A percentile compares a stretch with the other conserved stretches of the same genome.
Evolutionary conservation across 2,888 invertebrate genomes (phyloP).

Genomic region (Blomia tropicalis): DNA sequence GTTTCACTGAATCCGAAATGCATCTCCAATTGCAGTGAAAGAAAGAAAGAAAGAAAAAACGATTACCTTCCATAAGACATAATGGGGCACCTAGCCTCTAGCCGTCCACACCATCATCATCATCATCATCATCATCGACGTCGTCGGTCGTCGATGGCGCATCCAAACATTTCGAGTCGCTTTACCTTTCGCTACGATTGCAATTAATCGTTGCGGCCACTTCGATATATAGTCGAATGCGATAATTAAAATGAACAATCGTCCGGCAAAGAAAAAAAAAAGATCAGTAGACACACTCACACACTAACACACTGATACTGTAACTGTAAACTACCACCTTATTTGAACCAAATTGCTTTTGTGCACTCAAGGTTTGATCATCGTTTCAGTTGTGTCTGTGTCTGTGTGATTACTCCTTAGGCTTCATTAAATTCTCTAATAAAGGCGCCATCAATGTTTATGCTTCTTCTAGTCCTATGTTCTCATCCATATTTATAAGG

Average conservation of each 20-base stretch:
- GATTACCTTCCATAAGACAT: too few species aligned
- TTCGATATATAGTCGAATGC: background rate
- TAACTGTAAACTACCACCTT: conserved; percentile 14
- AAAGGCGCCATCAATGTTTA: conserved; percentile 12
- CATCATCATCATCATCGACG: too few species aligned
- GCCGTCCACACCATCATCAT: too few species aligned
- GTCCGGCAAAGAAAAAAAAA: background rate
- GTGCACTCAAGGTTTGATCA: background rate
- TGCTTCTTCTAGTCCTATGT: background rate
- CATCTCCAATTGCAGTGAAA: too few species aligned
- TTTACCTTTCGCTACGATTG: too few species aligned
- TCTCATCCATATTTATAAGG: conserved; percentile 19
- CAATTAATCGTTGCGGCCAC: background rate
- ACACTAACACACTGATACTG: background rate
- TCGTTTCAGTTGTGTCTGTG: too few species aligned
- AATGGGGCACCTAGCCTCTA: too few species aligned
- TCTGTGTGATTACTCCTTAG: too few species aligned
- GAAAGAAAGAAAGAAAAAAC: too few species aligned
- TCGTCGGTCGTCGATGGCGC: too few species aligned
- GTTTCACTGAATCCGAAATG: conserved; percentile 10
- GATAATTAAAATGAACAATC: conserved; percentile 13
- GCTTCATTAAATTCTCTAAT: conserved; percentile 13
- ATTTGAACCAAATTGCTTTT: conserved; percentile 11
- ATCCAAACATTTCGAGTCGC: background rate
- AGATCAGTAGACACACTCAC: background rate